These are phyloP conservation scores for Agrochola circellaris DNA, from an alignment of 2,888 invertebrate species.

Conservation along the genomic window DNA sequence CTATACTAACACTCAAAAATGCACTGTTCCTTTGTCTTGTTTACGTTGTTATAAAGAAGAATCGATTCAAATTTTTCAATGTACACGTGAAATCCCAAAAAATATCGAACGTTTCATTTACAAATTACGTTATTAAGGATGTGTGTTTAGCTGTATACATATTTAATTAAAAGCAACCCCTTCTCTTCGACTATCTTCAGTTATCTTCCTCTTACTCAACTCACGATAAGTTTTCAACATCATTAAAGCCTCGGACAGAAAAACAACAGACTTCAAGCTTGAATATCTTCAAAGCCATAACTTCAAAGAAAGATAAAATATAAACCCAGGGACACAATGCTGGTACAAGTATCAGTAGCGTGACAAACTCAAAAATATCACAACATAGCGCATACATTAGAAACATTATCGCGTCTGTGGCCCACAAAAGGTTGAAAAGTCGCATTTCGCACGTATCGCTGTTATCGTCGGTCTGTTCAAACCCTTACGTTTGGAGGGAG, in stretches of 20 bases:
- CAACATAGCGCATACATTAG: conserved; percentile 87
- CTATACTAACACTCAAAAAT: neutral
- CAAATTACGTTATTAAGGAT: neutral
- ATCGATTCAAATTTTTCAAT: neutral
- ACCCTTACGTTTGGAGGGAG: conserved; percentile 87
- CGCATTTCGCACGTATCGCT: conserved; percentile 87
- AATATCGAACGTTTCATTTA: neutral
- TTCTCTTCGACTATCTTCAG: neutral
- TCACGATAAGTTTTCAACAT: neutral
- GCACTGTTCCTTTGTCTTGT: neutral
- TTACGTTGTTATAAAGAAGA: neutral
- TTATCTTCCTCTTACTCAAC: neutral
- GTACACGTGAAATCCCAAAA: neutral
- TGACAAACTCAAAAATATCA: conserved; percentile 85
- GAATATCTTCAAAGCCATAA: conserved; percentile 51
- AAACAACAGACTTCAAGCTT: conserved; percentile 44
- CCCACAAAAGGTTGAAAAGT: conserved; percentile 90
- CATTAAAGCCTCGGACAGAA: conserved; percentile 20
- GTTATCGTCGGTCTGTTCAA: conserved; percentile 85
- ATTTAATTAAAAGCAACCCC: conserved; percentile 7
- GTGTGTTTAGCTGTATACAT: neutral
- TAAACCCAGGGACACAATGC: conserved; percentile 58
- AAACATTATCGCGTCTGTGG: conserved; percentile 85
- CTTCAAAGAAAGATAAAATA: conserved; percentile 63
- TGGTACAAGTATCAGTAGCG: conserved; percentile 74